Evolutionary conservation across 2,888 invertebrate genomes (phyloP).

Genomic region (Scaeva pyrastri): DNA sequence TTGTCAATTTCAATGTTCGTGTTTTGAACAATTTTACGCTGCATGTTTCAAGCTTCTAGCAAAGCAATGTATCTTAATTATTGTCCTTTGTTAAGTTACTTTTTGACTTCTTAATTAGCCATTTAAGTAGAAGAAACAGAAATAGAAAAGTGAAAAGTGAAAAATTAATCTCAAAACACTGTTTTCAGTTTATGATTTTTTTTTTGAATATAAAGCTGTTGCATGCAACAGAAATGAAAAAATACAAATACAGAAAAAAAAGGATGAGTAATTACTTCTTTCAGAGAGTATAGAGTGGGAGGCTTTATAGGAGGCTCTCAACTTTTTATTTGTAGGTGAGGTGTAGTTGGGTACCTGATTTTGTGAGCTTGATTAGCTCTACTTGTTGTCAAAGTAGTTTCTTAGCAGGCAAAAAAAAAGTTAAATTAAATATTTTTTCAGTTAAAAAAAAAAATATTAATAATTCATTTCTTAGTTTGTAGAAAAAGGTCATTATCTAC

Average conservation of each 20-base stretch:
- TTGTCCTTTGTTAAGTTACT: slow-evolving; percentile 62
- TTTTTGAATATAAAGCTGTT: slow-evolving; percentile 47
- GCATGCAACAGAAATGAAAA: slow-evolving; percentile 48
- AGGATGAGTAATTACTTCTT: slow-evolving; percentile 36
- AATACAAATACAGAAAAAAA: slow-evolving; percentile 3
- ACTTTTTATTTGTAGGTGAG: too few relatives aligned
- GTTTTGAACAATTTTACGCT: slow-evolving; percentile 56
- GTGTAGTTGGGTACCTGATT: not conserved
- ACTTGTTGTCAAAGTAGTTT: not conserved
- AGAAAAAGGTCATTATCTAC: not conserved
- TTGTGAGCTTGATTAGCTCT: slow-evolving; percentile 36
- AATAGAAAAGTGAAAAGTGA: not conserved
- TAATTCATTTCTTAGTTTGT: slow-evolving; percentile 6
- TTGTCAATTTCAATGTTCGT: slow-evolving; percentile 43
- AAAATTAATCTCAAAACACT: slow-evolving; percentile 32
- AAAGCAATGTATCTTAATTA: slow-evolving; percentile 73
- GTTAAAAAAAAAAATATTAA: too few relatives aligned
- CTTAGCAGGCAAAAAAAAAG: too few relatives aligned
- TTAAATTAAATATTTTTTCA: too few relatives aligned
- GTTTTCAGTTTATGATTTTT: slow-evolving; percentile 16
- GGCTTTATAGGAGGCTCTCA: too few relatives aligned
- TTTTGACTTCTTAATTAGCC: slow-evolving; percentile 68
- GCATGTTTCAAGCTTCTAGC: slow-evolving; percentile 49
- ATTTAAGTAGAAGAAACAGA: slow-evolving; percentile 22
- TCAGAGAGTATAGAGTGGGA: too few relatives aligned